These are phyloP conservation scores for Daubentonia madagascariensis DNA, from an alignment of 2,113 vertebrate genomes.

Conservation along the genomic window DNA sequence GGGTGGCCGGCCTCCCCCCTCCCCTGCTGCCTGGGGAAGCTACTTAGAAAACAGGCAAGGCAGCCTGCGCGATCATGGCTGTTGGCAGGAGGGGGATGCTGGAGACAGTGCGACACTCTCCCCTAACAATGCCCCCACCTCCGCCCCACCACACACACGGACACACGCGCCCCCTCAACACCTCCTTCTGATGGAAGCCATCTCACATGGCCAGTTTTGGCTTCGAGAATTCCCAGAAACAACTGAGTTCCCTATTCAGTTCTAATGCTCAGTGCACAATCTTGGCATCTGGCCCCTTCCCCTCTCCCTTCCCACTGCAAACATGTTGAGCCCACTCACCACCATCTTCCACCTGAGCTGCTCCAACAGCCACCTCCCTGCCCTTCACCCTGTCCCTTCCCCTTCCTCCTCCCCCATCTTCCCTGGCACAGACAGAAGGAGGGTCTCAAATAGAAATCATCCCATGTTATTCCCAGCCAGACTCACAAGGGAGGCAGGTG, in stretches of 20 bases:
- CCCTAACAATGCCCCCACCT: neutral
- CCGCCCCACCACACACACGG: neutral
- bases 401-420: neutral
- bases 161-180: neutral
- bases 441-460: neutral
- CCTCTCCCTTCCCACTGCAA: neutral
- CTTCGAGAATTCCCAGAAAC: conserved; percentile 36
- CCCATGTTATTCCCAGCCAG: neutral
- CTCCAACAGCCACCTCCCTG: neutral
- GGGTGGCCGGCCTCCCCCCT: neutral
- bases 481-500: neutral
- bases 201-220: conserved; percentile 31
- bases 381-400: neutral
- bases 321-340: neutral
- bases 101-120: neutral
- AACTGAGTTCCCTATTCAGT: neutral
- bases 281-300: neutral
- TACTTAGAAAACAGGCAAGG: conserved; percentile 61
- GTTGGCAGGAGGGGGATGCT: neutral
- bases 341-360: neutral
- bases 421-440: neutral
- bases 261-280: neutral
- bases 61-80: neutral
- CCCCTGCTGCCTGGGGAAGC: conserved; percentile 52
- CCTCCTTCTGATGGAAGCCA: neutral